Base-by-base conservation (phyloP, 1,140 invertebrate species). In the Drosophila rhopaloa region DNA sequence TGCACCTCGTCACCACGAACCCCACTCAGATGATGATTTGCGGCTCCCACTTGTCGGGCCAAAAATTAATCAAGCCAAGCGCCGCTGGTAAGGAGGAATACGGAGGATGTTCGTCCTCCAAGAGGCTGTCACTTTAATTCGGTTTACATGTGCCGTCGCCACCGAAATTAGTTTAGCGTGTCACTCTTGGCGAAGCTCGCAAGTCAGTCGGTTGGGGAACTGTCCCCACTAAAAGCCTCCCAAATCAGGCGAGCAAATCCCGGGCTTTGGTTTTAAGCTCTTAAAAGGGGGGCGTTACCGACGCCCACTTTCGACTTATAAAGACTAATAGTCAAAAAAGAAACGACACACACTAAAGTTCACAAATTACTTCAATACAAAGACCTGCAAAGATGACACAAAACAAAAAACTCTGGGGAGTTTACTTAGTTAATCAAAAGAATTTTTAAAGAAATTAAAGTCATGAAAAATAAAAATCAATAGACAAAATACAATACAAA, bases 161-260 rank as follows among this genome's bases (percentile, higher is more conserved):
- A 83, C 71, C 76, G 65, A 76, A 86, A 86, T 86, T 88, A 86
- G 83, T 86, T 86, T 83, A 79, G 76, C 79, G 63, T 76, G 83
- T 86, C 79, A 86, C 74, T 83, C 79, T 16, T 63, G 44, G 66
- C 66, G 54, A 61, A 58, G 62, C 72, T 58, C 61, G 60, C 35
- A 51, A 71, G 67, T 70, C 67, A 70, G 46, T 19, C 48, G 46
- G 9, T 27, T 32, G 29, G 8, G n/a, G 37, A 14, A 27, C 38
- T 16, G 38, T 53, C 37, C 61, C 57, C 47, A 65, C 73, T 76
- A 67, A 76, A 66, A 66, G 72, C 72, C 61, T 24, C 37, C 41
- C 40, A 57, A 73, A 74, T 65, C 50, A 68, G 40, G 43, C 11
- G 13, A 59, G 38, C 38, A 76, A 76, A 76, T 76, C 54, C 54